Evolutionary conservation across 1,140 invertebrate genomes (phyloP).

Genomic region (Ganaspis sp.): DNA sequence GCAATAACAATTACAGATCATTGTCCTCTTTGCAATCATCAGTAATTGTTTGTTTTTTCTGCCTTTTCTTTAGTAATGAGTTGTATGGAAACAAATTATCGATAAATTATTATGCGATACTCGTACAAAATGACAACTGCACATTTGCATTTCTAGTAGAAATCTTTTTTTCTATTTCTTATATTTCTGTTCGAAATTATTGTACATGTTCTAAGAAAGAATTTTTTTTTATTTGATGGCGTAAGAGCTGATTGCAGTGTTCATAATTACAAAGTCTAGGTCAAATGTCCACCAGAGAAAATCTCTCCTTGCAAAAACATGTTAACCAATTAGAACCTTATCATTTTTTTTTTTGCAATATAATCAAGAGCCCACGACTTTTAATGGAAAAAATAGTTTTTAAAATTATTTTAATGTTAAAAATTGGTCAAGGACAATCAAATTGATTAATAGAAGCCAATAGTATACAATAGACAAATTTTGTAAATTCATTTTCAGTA

Average conservation of each 20-base stretch:
- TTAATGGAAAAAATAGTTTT: background rate
- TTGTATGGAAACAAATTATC: conserved; percentile 1
- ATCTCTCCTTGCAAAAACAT: conserved; percentile 1
- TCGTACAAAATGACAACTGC: background rate
- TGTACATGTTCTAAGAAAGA: background rate
- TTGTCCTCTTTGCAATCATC: background rate
- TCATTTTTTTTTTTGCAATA: no score
- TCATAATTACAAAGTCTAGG: background rate
- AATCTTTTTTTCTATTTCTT: background rate
- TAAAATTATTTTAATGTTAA: background rate
- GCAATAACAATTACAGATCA: background rate
- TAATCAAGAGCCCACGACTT: no score
- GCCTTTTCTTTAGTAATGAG: background rate
- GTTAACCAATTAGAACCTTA: background rate
- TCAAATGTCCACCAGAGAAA: background rate
- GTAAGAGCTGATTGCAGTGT: background rate
- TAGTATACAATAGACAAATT: no score
- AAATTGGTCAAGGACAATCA: background rate
- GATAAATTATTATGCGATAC: background rate
- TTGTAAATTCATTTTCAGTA: no score
- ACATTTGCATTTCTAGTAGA: background rate
- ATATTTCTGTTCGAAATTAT: conserved; percentile 1
- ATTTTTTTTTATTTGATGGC: background rate
- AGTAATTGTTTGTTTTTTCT: background rate
- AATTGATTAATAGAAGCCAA: background rate